Evolutionary conservation across 2,888 invertebrate genomes (phyloP), one percentile per base, ranked within the genome.

Genomic region (Camponotus fellah): DNA sequence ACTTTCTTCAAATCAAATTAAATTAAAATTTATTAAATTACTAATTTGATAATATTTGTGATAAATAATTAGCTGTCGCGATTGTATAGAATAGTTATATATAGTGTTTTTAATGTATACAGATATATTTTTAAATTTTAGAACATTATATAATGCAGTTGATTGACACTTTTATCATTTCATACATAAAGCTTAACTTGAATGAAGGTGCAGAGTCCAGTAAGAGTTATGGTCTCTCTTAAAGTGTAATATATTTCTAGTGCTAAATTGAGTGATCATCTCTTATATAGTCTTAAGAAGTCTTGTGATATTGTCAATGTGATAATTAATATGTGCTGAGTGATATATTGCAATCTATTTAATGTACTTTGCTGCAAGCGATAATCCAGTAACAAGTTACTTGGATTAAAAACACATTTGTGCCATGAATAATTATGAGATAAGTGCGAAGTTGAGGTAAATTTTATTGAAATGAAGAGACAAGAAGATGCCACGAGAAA

Each of bases 81-180:
- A 68, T 66, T 77, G 32, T 32, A 21, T 58, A 77, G 14, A 46
- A 56, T 37, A 14, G 14, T 74, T 49, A 49, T 32, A 69, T 69
- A 32, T n/a, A 32, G 9, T 66, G 17, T 0, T 68, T 40, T 68
- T 56, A 43, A 77, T 66, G 12, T 53, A 10, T 10, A 37, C 32
- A 64, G 32, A n/a, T 77, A 26, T 9, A 14, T 60, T 46, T 71
- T 21, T 43, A 43, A 34, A 71, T 26, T 71, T 58, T 72, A 79
- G 40, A 43, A 5, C 43, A 34, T 26, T 26, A 58, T 21, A 69
- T 58, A 40, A 77, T 43, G 37, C 56, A 56, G 40, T 26, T 71
- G 71, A 69, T 34, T 26, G 26, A 58, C 34, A 77, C 40, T 69
- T 88, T 87, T 89, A 87, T 82, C 81, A 84, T 71, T 71, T 83